Evolutionary conservation across 2,888 invertebrate species (phyloP).

Genomic region (Neoascia interrupta): DNA sequence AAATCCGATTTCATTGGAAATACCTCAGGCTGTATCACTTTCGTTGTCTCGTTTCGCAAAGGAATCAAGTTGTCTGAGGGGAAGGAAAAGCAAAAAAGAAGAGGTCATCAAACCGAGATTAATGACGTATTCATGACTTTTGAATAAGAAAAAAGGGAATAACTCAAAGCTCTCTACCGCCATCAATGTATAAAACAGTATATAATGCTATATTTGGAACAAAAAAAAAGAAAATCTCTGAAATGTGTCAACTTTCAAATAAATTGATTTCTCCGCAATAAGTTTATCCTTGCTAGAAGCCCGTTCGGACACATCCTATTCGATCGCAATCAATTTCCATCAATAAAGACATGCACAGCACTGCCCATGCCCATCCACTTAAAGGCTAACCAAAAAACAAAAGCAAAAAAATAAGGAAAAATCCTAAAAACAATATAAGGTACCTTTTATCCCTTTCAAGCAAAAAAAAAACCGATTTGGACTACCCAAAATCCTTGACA

Average conservation of each 20-base stretch:
- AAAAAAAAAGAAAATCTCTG: constrained; percentile 3
- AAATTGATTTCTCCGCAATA: constrained; percentile 40
- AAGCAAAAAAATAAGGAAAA: no score
- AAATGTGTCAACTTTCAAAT: constrained; percentile 48
- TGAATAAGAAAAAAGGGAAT: constrained; percentile 20
- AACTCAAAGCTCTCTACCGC: constrained; percentile 1
- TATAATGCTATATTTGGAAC: no score
- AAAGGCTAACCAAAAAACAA: no score
- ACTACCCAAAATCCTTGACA: constrained; percentile 43
- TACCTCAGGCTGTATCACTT: constrained; percentile 78
- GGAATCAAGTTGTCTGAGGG: constrained; percentile 77
- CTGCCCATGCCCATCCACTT: constrained; percentile 1
- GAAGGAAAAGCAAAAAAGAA: constrained; percentile 7
- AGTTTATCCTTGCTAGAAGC: constrained; percentile 29
- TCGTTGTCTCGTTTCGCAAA: constrained; percentile 77
- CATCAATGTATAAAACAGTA: no score
- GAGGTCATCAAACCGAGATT: constrained; percentile 45
- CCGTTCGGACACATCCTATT: constrained; percentile 22
- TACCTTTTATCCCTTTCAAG: constrained; percentile 16
- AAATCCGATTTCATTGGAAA: constrained; percentile 78
- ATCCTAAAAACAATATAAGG: constrained; percentile 37
- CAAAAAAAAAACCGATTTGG: constrained; percentile 5
- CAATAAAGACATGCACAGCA: constrained; percentile 43
- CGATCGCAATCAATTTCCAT: constrained; percentile 66
- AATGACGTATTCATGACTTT: constrained; percentile 60